Conservation (phyloP, 1,140 invertebrate genomes). For the Pseudomyrmex pallidus region DNA sequence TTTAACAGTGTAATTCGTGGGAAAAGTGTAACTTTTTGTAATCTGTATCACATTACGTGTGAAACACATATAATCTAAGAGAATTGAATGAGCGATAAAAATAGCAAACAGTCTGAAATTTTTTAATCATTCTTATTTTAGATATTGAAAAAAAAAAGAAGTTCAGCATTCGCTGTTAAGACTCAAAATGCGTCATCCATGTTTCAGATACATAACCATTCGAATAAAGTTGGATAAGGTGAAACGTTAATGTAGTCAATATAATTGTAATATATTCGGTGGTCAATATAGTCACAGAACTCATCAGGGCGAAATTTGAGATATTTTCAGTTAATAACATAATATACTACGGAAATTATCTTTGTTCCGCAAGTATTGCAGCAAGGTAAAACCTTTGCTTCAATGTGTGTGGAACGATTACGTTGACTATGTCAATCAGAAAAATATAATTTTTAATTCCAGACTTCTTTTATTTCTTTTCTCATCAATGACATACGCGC, state of each 20-base stretch:
- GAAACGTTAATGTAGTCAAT: constrained; percentile 70
- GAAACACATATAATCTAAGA: background rate
- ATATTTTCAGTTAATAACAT: constrained; percentile 52
- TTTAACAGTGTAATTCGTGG: constrained; percentile 15
- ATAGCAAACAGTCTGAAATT: background rate
- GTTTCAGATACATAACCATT: constrained; percentile 58
- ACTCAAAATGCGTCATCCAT: constrained; percentile 63
- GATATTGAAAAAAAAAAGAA: constrained; percentile 24
- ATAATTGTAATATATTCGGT: constrained; percentile 71
- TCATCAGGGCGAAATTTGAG: constrained; percentile 65
- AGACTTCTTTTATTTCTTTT: no score
- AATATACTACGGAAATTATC: constrained; percentile 1
- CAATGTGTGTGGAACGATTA: no score
- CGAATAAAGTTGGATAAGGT: constrained; percentile 42
- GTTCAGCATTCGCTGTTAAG: constrained; percentile 54
- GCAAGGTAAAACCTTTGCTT: no score
- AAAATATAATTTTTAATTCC: no score
- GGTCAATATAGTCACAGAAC: constrained; percentile 74
- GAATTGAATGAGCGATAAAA: constrained; percentile 18
- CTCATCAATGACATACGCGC: no score
- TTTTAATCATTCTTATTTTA: constrained; percentile 30
- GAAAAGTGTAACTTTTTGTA: constrained; percentile 17
- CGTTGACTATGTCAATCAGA: no score
- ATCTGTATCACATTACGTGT: background rate
- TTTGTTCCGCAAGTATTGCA: no score